Conservation (phyloP, 2,888 invertebrate genomes). For the Lissocephala sabroskyi region DNA sequence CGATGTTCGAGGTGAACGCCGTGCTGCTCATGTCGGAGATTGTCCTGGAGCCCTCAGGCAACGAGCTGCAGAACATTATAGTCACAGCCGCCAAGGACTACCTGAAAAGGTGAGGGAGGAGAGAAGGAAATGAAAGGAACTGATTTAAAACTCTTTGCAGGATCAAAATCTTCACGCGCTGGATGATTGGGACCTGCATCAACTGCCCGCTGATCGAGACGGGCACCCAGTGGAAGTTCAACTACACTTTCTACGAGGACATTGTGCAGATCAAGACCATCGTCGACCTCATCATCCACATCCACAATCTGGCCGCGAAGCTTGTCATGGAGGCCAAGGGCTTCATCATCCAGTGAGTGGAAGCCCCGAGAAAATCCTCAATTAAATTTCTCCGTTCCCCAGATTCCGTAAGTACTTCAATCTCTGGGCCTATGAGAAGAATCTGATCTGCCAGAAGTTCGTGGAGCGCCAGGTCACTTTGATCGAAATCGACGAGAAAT, state of each 20-base stretch:
- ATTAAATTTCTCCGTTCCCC: too few species aligned
- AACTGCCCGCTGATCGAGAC: constrained; percentile 75
- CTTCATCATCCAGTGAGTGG: constrained; percentile 45
- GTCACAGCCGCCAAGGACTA: constrained; percentile 84
- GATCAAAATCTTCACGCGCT: constrained; percentile 83
- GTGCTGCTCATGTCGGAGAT: constrained; percentile 83
- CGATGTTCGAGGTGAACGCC: constrained; percentile 87
- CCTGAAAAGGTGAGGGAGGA: constrained; percentile 79
- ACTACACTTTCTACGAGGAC: constrained; percentile 87
- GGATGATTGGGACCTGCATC: constrained; percentile 88
- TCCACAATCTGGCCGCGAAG: constrained; percentile 80
- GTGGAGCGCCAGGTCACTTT: constrained; percentile 78
- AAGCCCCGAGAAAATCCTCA: too few species aligned
- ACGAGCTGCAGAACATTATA: constrained; percentile 85
- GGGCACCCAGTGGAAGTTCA: constrained; percentile 72
- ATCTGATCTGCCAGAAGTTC: constrained; percentile 84
- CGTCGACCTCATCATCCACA: constrained; percentile 77
- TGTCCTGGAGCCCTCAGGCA: constrained; percentile 81
- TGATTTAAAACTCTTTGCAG: too few species aligned
- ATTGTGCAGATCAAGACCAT: constrained; percentile 79
- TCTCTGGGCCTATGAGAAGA: constrained; percentile 85
- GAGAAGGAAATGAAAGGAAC: too few species aligned
- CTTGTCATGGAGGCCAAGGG: constrained; percentile 78
- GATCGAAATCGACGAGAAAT: constrained; percentile 83
- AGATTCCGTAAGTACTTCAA: constrained; percentile 84